Conservation (phyloP, 1,140 invertebrate species). For the Apis cerana region DNA sequence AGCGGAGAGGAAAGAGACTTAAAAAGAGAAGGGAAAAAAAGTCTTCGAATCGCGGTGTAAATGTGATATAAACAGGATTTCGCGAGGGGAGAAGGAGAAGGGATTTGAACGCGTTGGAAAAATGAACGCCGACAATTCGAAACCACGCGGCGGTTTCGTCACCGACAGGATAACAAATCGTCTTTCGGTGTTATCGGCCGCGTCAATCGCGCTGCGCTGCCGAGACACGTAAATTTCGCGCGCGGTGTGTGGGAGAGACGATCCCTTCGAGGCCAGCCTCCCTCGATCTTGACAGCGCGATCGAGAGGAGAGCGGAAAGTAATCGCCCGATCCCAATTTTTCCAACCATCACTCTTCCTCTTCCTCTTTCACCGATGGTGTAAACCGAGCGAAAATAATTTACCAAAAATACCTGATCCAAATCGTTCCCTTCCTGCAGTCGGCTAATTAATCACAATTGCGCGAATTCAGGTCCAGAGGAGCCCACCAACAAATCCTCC, state of each 20-base stretch:
- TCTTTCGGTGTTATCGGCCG: constrained; percentile 46
- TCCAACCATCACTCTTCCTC: not conserved
- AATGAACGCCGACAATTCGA: constrained; percentile 14
- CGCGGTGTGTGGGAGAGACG: constrained; percentile 53
- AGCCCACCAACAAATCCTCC: constrained; percentile 63
- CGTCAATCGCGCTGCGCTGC: constrained; percentile 48
- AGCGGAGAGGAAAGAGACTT: too few species aligned
- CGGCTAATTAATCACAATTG: constrained; percentile 72
- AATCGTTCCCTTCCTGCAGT: constrained; percentile 69
- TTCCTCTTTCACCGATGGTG: too few species aligned
- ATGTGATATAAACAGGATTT: too few species aligned
- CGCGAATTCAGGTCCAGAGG: constrained; percentile 77
- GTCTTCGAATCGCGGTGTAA: too few species aligned
- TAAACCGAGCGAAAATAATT: not conserved
- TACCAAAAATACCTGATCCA: not conserved
- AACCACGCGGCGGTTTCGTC: constrained; percentile 40
- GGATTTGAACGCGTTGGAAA: not conserved
- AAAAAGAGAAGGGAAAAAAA: too few species aligned
- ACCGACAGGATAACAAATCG: constrained; percentile 58
- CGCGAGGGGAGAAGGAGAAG: too few species aligned
- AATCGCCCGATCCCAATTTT: not conserved
- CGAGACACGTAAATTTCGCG: constrained; percentile 60
- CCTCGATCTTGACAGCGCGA: constrained; percentile 55
- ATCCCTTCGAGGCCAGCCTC: constrained; percentile 27
- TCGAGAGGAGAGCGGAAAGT: constrained; percentile 29